A percentile compares a stretch with the other conserved stretches of the same genome.
Conservation (phyloP, 2,797 vertebrate genomes). For the Myotis pilosus region DNA sequence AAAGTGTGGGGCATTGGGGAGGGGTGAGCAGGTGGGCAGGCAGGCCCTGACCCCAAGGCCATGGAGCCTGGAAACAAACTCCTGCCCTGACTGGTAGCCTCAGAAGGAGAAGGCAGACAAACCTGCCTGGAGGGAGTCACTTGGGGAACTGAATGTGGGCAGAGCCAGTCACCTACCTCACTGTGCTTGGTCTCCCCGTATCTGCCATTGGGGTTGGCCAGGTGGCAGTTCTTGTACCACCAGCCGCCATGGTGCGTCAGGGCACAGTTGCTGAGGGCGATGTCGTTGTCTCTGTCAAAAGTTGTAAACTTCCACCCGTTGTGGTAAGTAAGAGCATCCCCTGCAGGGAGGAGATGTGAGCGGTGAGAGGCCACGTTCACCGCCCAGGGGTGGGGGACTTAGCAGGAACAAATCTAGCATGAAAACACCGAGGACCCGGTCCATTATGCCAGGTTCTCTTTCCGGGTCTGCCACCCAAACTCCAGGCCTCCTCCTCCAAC, state of each 20-base stretch:
- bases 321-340: constrained; percentile 92
- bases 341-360: constrained; percentile 76
- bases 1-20: rapidly evolving
- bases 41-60: not conserved
- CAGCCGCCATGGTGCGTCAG: constrained; percentile 89
- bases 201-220: constrained; percentile 91
- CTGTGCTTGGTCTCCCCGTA: constrained; percentile 90
- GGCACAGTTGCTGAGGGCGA: constrained; percentile 92
- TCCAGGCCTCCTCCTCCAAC: not conserved
- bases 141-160: not conserved
- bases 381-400: not conserved
- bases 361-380: rapidly evolving
- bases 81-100: not conserved
- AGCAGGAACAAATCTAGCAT: not conserved
- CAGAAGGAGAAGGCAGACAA: not conserved
- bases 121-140: not conserved
- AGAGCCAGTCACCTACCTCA: constrained; percentile 83
- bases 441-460: not conserved
- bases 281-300: constrained; percentile 90
- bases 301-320: constrained; percentile 90
- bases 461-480: not conserved
- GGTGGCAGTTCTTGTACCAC: constrained; percentile 95
- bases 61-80: not conserved
- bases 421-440: not conserved
- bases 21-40: rapidly evolving